Evolutionary conservation across 2,113 vertebrate genomes (phyloP), one percentile per base, ranked within the genome.

Genomic region (Heptranchias perlo): DNA sequence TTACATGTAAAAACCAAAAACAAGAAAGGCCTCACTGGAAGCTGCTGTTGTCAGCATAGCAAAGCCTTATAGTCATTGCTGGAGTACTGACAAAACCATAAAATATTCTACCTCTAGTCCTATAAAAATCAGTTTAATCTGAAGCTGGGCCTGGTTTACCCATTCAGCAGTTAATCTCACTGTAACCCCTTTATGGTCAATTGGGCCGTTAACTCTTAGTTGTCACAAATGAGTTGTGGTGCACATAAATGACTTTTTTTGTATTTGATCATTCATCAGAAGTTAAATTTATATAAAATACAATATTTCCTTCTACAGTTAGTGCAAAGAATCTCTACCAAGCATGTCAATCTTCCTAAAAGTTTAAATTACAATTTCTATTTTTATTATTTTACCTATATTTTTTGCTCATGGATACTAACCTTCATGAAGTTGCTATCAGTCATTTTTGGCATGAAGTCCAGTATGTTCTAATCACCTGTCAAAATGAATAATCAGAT

Each of bases 391-490:
- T 58, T 58, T 54, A 49, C 4, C 61, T 65, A 61, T 39, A 28
- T 87, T 39, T 82, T 21, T 44, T 44, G 44, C 44, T 94, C 39
- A 65, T 25, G 35, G 39, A 67, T 64, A 67, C 23, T 49, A 49
- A 23, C 61, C 92, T 94, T 94, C 35, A 4, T 93, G n/a, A 65
- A 65, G n/a, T 64, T 6, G 25, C 31, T 35, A 44, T 39, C 61
- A 65, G 92, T 23, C 87, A 91, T 28, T 95, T 95, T 95, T 69
- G 44, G 64, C 25, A 95, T 69, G 44, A 95, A 44, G 62, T 67
- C 44, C 16, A 62, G 61, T 28, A 65, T 94, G 35, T 94, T 94
- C 54, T 25, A 64, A 64, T 94, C 21, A 86, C 82, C 18, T 49
- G 44, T 49, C 82, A 93, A 93, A 92, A 54, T 58, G 52, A 61